Conservation (phyloP, 2,888 invertebrate genomes). For the Xanthia togata region DNA sequence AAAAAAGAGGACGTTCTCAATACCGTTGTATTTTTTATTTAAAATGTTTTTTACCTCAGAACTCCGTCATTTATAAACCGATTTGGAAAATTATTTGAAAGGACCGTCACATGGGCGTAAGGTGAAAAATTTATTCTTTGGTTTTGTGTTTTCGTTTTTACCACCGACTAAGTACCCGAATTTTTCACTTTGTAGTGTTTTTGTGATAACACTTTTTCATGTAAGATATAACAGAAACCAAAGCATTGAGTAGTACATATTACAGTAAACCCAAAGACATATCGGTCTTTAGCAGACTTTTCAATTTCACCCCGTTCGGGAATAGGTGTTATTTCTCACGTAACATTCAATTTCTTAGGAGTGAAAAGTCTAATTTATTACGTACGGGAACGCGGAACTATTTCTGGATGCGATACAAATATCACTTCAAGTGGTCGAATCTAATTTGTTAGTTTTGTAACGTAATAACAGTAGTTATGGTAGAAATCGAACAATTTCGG, state of each 20-base stretch:
- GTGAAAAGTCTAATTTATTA: constrained; percentile 74
- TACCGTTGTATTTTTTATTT: too few relatives aligned
- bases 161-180: too few relatives aligned
- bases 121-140: too few relatives aligned
- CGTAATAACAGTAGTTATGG: neutral
- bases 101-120: too few relatives aligned
- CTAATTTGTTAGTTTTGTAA: constrained; percentile 27
- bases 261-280: constrained; percentile 40
- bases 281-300: constrained; percentile 71
- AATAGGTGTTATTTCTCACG: constrained; percentile 67
- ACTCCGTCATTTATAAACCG: too few relatives aligned
- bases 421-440: neutral
- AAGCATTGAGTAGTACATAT: neutral
- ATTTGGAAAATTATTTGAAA: too few relatives aligned
- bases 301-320: constrained; percentile 66
- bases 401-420: constrained; percentile 49
- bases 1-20: too few relatives aligned
- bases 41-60: too few relatives aligned
- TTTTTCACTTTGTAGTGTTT: neutral
- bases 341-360: constrained; percentile 71
- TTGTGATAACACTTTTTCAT: neutral
- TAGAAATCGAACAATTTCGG: neutral
- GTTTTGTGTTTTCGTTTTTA: too few relatives aligned
- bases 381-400: constrained; percentile 38
- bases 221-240: neutral